Conservation (phyloP, 2,797 vertebrate genomes). For the Hoplostethus mediterraneus region DNA sequence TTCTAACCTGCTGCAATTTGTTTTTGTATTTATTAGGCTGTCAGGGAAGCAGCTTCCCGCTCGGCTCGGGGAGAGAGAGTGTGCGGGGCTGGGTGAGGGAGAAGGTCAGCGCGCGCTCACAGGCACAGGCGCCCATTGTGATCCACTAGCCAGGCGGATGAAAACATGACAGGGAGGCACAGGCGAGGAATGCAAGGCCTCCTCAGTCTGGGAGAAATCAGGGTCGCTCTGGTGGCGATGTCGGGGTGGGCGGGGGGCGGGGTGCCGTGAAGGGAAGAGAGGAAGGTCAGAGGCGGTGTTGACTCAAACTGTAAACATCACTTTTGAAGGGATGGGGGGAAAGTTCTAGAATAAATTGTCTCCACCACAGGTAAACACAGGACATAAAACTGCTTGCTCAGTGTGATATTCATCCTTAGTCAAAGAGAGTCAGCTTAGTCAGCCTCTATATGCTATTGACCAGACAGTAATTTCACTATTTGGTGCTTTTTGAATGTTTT, state of each 20-base stretch:
- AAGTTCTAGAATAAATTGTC: slow-evolving; percentile 49
- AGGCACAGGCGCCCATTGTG: slow-evolving; percentile 78
- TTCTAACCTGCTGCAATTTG: slow-evolving; percentile 85
- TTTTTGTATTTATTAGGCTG: slow-evolving; percentile 83
- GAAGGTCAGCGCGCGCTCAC: slow-evolving; percentile 75
- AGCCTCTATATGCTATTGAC: background rate
- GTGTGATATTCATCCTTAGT: background rate
- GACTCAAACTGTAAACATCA: slow-evolving; percentile 42
- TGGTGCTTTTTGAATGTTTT: slow-evolving; percentile 1
- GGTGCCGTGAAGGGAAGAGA: background rate
- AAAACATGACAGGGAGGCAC: slow-evolving; percentile 65
- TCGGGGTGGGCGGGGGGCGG: slow-evolving; percentile 22
- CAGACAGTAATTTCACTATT: background rate
- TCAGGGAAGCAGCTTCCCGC: slow-evolving; percentile 60
- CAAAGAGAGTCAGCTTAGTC: background rate
- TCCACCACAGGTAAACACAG: background rate
- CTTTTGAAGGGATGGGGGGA: slow-evolving; percentile 20
- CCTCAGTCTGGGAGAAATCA: slow-evolving; percentile 44
- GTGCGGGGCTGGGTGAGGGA: slow-evolving; percentile 49
- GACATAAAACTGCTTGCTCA: background rate
- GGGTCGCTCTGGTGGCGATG: slow-evolving; percentile 49
- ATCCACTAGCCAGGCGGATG: slow-evolving; percentile 52
- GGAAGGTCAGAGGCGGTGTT: slow-evolving; percentile 50
- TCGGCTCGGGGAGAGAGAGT: slow-evolving; percentile 34
- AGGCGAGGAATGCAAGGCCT: slow-evolving; percentile 45